Conservation (phyloP, 1,140 invertebrate genomes). For the Tachypleus tridentatus region DNA sequence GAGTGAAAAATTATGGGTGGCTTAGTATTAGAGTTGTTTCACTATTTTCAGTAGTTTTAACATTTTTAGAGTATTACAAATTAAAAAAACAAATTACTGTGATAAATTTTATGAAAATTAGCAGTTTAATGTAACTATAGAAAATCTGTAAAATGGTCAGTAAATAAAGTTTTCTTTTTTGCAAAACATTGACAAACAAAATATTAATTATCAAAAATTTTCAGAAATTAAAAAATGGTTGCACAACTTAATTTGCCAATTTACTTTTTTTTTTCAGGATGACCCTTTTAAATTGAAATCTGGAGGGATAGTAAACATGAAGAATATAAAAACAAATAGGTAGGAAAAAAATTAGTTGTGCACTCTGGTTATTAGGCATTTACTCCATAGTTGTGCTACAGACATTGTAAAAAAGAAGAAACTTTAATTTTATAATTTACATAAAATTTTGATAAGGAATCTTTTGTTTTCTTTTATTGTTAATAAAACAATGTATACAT, state of each 20-base stretch:
- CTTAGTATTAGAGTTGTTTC: too few species aligned
- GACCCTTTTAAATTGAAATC: conserved; percentile 55
- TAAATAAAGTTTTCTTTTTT: conserved; percentile 8
- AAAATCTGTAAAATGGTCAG: conserved; percentile 1
- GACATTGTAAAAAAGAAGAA: too few species aligned
- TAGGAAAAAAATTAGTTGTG: conserved; percentile 1
- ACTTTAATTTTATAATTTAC: too few species aligned
- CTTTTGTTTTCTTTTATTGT: too few species aligned
- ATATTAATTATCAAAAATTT: background rate
- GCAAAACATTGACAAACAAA: background rate
- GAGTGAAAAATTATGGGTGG: too few species aligned
- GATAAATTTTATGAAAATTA: conserved; percentile 1
- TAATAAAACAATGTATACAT: too few species aligned
- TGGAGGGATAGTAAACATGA: conserved; percentile 86
- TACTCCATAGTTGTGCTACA: too few species aligned
- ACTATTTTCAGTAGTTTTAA: too few species aligned
- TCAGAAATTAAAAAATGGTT: background rate
- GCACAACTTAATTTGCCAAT: conserved; percentile 13
- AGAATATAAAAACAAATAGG: conserved; percentile 37
- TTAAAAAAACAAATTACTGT: too few species aligned
- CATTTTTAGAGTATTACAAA: too few species aligned
- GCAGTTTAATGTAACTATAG: background rate
- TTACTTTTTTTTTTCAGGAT: conserved; percentile 32
- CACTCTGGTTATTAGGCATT: too few species aligned
- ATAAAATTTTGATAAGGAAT: too few species aligned